Evolutionary conservation across 1,140 invertebrate genomes (phyloP).

Genomic region (Pararge aegeria): DNA sequence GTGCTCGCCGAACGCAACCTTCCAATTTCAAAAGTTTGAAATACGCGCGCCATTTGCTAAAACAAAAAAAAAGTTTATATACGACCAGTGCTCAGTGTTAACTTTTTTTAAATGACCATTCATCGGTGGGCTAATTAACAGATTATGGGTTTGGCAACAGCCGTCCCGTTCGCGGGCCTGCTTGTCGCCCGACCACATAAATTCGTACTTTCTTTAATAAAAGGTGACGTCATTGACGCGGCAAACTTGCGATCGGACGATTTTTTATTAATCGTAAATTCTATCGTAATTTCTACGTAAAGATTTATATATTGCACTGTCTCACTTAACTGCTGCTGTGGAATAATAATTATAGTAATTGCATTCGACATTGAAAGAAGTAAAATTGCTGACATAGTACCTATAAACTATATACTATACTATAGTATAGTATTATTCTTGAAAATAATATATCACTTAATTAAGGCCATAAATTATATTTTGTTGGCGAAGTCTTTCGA

Average conservation of each 20-base stretch:
- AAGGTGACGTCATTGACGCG: constrained; percentile 72
- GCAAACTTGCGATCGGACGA: constrained; percentile 40
- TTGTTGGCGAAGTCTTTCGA: constrained; percentile 7
- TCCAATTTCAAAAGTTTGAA: constrained; percentile 40
- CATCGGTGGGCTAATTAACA: constrained; percentile 55
- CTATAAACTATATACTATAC: too few relatives aligned
- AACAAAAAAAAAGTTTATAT: constrained; percentile 17
- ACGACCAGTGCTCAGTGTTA: constrained; percentile 39
- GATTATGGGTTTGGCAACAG: constrained; percentile 62
- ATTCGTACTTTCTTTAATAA: constrained; percentile 69
- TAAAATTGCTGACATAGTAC: too few relatives aligned
- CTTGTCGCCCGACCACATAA: constrained; percentile 59
- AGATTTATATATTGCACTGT: constrained; percentile 57
- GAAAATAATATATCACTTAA: constrained; percentile 4
- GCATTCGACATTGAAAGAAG: not conserved
- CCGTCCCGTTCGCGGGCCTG: constrained; percentile 37
- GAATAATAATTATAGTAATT: not conserved
- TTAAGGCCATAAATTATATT: constrained; percentile 5
- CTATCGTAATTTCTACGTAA: constrained; percentile 11
- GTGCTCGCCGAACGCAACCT: constrained; percentile 29
- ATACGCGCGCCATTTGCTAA: constrained; percentile 30
- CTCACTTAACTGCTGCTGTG: constrained; percentile 35
- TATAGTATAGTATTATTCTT: not conserved
- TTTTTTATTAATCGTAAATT: constrained; percentile 33
- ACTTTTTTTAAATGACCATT: constrained; percentile 25